phyloP scores from a whole-genome alignment of 1,140 invertebrate species.

The Philotrypesis tridentata region DNA sequence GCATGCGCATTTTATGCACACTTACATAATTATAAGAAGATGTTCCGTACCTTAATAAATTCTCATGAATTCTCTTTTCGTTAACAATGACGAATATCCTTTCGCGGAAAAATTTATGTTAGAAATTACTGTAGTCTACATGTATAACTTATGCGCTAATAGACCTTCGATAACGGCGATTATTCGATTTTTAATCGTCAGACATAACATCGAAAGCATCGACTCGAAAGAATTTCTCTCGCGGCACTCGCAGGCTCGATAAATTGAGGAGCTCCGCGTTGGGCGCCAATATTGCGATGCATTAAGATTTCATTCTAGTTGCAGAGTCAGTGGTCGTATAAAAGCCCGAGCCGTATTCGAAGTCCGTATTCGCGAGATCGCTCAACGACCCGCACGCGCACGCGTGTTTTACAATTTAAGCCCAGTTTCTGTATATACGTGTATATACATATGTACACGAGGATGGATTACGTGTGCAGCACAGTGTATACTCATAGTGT shows the following conservation, averaged over 20 bases:
- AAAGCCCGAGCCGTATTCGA: neutral
- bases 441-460: too few relatives aligned
- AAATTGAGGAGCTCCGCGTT: too few relatives aligned
- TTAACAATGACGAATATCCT: neutral
- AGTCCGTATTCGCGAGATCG: neutral
- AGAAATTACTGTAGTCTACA: slow-evolving; percentile 18
- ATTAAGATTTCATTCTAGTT: slow-evolving; percentile 3
- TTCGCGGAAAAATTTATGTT: slow-evolving; percentile 9
- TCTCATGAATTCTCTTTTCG: slow-evolving; percentile 6
- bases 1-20: neutral
- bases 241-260: too few relatives aligned
- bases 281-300: neutral
- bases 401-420: slow-evolving; percentile 23
- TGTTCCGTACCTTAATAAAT: slow-evolving; percentile 22
- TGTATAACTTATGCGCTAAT: neutral
- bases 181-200: neutral
- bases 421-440: too few relatives aligned
- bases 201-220: too few relatives aligned
- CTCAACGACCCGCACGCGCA: too few relatives aligned
- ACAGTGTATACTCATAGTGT: neutral
- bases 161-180: neutral
- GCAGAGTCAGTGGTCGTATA: neutral
- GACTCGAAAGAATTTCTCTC: too few relatives aligned
- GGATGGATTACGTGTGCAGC: neutral
- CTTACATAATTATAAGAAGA: neutral